Evolutionary conservation across 37 sponge, comb jelly and placozoan genomes (phyloP).

Genomic region (Axinella damicornis): DNA sequence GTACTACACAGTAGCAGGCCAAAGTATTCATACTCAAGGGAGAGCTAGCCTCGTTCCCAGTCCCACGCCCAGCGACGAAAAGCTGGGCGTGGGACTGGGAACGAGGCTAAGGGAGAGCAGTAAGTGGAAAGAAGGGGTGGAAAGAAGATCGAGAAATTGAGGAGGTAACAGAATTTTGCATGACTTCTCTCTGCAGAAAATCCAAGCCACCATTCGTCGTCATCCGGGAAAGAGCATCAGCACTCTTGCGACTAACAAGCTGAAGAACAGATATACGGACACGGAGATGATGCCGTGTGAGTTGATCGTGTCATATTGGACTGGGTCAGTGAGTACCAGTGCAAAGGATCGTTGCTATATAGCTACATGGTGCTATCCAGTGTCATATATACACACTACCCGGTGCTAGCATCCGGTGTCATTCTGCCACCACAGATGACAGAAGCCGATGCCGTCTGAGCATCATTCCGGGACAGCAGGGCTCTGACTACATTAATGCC

Average conservation of each 20-base stretch:
- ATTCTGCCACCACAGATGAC: conserved; percentile 79
- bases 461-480: conserved; percentile 56
- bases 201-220: conserved; percentile 28
- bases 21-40: no score
- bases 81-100: no score
- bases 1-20: no score
- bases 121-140: no score
- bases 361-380: no score
- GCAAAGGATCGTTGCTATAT: no score
- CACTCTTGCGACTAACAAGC: conserved; percentile 37
- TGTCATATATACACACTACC: background rate
- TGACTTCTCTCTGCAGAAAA: conserved; percentile 1
- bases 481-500: conserved; percentile 98
- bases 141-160: no score
- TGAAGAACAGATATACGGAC: conserved; percentile 78
- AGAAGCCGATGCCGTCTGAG: conserved; percentile 52
- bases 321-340: background rate
- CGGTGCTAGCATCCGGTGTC: background rate
- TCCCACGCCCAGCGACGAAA: no score
- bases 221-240: background rate
- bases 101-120: no score
- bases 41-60: no score
- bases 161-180: no score
- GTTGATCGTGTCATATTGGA: background rate
- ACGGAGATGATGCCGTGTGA: conserved; percentile 68